phyloP scores from a whole-genome alignment of 2,888 invertebrate species.

The Xylota segnis region DNA sequence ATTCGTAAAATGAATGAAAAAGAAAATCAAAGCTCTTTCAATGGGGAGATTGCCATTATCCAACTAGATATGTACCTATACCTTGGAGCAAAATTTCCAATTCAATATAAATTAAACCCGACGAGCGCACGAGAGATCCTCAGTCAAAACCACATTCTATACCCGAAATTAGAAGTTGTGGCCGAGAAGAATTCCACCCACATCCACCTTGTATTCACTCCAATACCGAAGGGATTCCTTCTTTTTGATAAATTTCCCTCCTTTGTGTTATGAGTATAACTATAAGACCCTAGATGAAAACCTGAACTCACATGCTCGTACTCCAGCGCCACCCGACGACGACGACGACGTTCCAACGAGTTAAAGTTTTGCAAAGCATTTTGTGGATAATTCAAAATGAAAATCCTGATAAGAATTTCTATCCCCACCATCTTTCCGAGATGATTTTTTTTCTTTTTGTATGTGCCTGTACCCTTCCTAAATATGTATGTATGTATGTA shows the following conservation, averaged over 20 bases:
- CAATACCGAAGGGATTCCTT: constrained; percentile 47
- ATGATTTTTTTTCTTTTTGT: constrained; percentile 55
- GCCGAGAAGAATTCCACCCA: constrained; percentile 68
- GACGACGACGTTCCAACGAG: constrained; percentile 23
- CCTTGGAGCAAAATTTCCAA: constrained; percentile 63
- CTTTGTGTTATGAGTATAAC: constrained; percentile 72
- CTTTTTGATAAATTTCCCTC: constrained; percentile 73
- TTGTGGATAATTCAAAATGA: constrained; percentile 77
- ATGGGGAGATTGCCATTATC: not conserved
- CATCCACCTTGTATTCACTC: constrained; percentile 12
- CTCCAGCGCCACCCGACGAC: too few species aligned
- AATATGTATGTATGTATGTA: constrained; percentile 6
- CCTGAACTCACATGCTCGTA: constrained; percentile 38
- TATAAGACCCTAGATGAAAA: constrained; percentile 61
- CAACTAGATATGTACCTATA: constrained; percentile 8
- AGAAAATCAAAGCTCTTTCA: constrained; percentile 56
- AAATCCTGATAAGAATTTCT: constrained; percentile 76
- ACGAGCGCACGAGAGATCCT: constrained; percentile 62
- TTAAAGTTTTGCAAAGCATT: constrained; percentile 75
- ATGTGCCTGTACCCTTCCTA: constrained; percentile 24
- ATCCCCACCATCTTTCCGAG: constrained; percentile 69
- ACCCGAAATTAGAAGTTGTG: constrained; percentile 73
- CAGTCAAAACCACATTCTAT: constrained; percentile 75
- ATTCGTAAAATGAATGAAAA: constrained; percentile 29
- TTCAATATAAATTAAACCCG: constrained; percentile 74